Conservation (phyloP, 2,888 invertebrate species). For the Allolobophora icterica region DNA sequence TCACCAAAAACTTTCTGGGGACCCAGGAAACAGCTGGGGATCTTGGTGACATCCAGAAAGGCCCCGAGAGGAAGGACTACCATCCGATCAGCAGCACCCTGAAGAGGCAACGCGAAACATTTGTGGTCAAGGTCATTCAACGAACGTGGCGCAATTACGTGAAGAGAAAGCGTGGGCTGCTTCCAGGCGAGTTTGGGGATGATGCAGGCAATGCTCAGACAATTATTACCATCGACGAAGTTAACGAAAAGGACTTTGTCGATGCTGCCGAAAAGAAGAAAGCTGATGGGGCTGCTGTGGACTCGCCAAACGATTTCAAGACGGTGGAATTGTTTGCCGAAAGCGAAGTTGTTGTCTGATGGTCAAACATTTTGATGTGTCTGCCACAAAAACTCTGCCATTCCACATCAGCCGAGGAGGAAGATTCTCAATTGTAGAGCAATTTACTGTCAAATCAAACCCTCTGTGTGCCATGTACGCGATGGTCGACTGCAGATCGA, state of each 20-base stretch:
- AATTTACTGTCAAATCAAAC: background rate
- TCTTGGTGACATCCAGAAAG: constrained; percentile 47
- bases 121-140: constrained; percentile 92
- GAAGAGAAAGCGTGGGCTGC: constrained; percentile 15
- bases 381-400: constrained; percentile 25
- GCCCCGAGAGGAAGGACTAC: constrained; percentile 79
- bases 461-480: background rate
- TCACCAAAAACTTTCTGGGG: constrained; percentile 98
- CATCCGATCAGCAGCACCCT: constrained; percentile 92
- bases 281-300: background rate
- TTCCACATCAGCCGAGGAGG: constrained; percentile 13
- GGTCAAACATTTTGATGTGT: background rate
- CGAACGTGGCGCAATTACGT: constrained; percentile 66
- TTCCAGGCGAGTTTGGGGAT: background rate
- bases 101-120: constrained; percentile 94
- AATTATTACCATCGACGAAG: constrained; percentile 29
- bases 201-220: constrained; percentile 28
- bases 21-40: constrained; percentile 74
- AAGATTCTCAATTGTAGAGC: constrained; percentile 15
- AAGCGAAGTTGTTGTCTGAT: constrained; percentile 23
- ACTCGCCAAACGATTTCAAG: background rate
- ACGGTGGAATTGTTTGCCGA: constrained; percentile 26
- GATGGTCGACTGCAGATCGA: background rate
- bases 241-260: background rate
- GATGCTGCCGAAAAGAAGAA: background rate